Conservation (phyloP, 2,888 invertebrate species). For the Emmelina monodactyla region DNA sequence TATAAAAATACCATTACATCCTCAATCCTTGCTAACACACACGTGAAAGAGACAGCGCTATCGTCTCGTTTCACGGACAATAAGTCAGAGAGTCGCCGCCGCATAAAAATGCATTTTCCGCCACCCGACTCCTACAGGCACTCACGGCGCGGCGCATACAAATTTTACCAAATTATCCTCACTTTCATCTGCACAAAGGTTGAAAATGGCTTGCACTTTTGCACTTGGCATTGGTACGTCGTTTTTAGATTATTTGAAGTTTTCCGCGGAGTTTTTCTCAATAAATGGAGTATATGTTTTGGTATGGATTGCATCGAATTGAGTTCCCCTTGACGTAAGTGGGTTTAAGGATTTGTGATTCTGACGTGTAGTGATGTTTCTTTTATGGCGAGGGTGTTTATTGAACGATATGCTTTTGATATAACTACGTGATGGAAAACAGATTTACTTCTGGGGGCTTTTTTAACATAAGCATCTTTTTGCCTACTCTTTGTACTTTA, state of each 20-base stretch:
- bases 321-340: background rate
- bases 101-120: constrained; percentile 19
- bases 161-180: constrained; percentile 2
- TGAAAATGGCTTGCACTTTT: background rate
- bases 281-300: background rate
- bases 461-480: too few species aligned
- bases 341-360: too few species aligned
- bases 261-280: background rate
- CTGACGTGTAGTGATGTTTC: too few species aligned
- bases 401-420: too few species aligned
- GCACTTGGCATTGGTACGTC: background rate
- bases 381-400: too few species aligned
- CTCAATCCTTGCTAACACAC: too few species aligned
- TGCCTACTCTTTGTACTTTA: too few species aligned
- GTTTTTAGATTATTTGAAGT: background rate
- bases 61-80: constrained; percentile 18
- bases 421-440: too few species aligned
- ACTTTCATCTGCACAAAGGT: background rate
- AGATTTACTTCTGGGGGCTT: too few species aligned
- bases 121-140: constrained; percentile 9
- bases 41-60: constrained; percentile 12
- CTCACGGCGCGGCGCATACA: constrained; percentile 2
- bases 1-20: too few species aligned
- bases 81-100: constrained; percentile 15
- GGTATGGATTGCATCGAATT: background rate